phyloP scores from a whole-genome alignment of 2,797 vertebrate species.

The Neosilurus hyrtlii region DNA sequence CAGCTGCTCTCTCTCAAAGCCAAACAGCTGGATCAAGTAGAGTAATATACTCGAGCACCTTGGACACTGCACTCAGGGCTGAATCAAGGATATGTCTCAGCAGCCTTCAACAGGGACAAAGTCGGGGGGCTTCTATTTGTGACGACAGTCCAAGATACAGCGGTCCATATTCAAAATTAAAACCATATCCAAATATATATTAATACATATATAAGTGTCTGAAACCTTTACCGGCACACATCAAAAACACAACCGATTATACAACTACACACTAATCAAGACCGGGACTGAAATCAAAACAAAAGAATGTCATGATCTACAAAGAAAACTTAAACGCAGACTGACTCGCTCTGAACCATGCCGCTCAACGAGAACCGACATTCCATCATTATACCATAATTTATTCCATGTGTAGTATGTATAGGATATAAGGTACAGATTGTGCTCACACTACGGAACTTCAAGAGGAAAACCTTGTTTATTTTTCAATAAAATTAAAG shows the following conservation, averaged over 20 bases:
- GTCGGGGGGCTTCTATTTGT: not conserved
- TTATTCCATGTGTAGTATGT: constrained; percentile 1
- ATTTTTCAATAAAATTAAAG: too few relatives aligned
- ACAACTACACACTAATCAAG: not conserved
- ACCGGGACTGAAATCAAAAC: not conserved
- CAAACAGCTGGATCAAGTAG: constrained; percentile 21
- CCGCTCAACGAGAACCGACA: not conserved
- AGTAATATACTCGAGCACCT: constrained; percentile 19
- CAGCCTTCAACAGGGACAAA: constrained; percentile 58
- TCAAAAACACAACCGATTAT: not conserved
- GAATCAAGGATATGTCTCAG: constrained; percentile 57
- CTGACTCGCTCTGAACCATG: not conserved
- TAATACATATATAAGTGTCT: not conserved
- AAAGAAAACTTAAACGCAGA: not conserved
- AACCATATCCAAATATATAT: not conserved
- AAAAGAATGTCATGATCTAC: not conserved
- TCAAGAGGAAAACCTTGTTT: not conserved
- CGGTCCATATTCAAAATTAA: not conserved
- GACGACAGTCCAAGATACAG: not conserved
- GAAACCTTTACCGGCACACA: not conserved
- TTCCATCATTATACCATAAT: not conserved
- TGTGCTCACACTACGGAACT: not conserved
- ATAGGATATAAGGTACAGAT: not conserved
- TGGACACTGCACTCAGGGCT: constrained; percentile 3
- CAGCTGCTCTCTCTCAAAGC: constrained; percentile 15